A percentile compares a stretch with the other conserved stretches of the same genome.
Conservation (phyloP, 2,797 vertebrate genomes). For the Allobates femoralis region DNA sequence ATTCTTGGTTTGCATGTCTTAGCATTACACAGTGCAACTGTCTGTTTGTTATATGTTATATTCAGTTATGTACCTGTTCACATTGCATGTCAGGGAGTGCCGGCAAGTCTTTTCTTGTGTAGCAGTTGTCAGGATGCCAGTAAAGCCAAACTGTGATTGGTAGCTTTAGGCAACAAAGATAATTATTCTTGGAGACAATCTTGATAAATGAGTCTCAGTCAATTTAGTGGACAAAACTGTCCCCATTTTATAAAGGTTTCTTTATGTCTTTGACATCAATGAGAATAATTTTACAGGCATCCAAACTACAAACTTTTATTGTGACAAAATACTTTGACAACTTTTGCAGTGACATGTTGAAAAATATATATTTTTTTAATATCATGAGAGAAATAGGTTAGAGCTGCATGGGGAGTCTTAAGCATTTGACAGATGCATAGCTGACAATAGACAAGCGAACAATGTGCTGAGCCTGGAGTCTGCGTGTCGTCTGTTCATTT, state of each 20-base stretch:
- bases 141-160: no score
- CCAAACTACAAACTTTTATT: slow-evolving; percentile 1
- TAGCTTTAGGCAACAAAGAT: no score
- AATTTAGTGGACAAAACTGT: no score
- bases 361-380: slow-evolving; percentile 35
- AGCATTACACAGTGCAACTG: no score
- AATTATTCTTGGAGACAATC: no score
- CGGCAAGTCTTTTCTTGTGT: no score
- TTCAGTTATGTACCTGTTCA: no score
- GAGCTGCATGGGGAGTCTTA: slow-evolving; percentile 30
- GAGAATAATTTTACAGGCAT: background rate
- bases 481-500: slow-evolving; percentile 37
- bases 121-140: no score
- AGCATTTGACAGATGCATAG: slow-evolving; percentile 39
- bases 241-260: background rate
- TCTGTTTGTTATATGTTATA: no score
- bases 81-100: no score
- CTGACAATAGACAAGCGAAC: slow-evolving; percentile 25
- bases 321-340: slow-evolving; percentile 9
- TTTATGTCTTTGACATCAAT: background rate
- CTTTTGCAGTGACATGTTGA: slow-evolving; percentile 21
- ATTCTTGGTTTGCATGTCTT: no score
- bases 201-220: background rate
- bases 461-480: slow-evolving; percentile 27
- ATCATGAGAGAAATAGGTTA: slow-evolving; percentile 47